These are phyloP conservation scores for Carduelis carduelis DNA, from an alignment of 2,797 vertebrate species.

Conservation along the genomic window DNA sequence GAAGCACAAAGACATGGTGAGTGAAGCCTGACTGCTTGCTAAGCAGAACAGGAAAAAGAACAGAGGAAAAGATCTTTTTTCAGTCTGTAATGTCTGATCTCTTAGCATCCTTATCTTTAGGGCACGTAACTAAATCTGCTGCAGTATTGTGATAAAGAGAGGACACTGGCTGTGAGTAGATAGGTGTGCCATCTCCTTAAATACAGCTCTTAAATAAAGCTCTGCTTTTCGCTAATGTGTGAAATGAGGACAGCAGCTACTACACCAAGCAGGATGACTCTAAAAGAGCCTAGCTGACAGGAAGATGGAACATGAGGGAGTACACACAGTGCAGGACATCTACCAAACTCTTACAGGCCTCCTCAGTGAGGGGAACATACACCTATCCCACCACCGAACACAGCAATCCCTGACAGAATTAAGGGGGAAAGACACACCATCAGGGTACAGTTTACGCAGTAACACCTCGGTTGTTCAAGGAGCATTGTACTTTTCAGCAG, in stretches of 20 bases:
- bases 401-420: neutral
- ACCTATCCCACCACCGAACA: neutral
- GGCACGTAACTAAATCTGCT: neutral
- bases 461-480: neutral
- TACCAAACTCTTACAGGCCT: neutral
- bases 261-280: neutral
- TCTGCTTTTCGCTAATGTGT: neutral
- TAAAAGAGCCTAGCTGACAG: neutral
- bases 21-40: neutral
- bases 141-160: neutral
- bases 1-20: neutral
- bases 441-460: neutral
- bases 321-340: neutral
- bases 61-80: neutral
- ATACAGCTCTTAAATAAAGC: neutral
- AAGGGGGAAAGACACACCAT: neutral
- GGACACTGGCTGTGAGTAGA: neutral
- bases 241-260: neutral
- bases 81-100: neutral
- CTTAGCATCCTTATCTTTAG: neutral
- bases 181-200: neutral
- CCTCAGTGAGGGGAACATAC: neutral
- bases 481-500: neutral
- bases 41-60: neutral
- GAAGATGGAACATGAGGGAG: neutral